phyloP scores from a whole-genome alignment of 2,113 vertebrate species.

The Peromyscus maniculatus region DNA sequence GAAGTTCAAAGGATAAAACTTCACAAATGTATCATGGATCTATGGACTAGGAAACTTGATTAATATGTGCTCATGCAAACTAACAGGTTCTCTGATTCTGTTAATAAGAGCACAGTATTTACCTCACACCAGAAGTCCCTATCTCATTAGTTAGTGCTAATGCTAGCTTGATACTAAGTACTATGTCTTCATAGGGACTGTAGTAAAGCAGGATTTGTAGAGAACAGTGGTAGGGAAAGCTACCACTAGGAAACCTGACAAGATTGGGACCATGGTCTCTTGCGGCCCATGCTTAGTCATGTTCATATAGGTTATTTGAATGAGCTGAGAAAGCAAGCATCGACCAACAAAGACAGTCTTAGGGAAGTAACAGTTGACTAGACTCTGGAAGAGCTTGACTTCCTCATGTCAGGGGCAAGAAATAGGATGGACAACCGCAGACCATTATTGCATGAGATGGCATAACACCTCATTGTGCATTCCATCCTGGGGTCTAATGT shows the following conservation, averaged over 20 bases:
- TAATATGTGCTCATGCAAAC: neutral
- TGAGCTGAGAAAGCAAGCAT: neutral
- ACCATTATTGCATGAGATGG: neutral
- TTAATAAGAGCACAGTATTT: neutral
- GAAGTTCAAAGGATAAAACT: neutral
- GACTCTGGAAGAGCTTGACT: neutral
- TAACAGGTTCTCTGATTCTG: neutral
- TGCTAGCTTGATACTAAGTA: neutral
- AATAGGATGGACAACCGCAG: neutral
- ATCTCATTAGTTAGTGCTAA: neutral
- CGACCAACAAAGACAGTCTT: neutral
- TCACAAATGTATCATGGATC: neutral
- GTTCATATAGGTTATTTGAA: neutral
- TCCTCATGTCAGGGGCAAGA: neutral
- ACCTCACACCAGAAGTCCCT: neutral
- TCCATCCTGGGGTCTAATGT: neutral
- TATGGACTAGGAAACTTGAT: neutral
- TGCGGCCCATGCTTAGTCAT: neutral
- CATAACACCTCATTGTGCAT: neutral
- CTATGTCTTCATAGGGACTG: neutral
- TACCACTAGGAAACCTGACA: neutral
- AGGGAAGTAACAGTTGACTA: neutral
- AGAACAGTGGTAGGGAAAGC: neutral
- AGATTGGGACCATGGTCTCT: neutral
- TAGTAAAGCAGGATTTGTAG: neutral